phyloP scores from a whole-genome alignment of 1,140 invertebrate species.

The Magallana ariakensis region DNA sequence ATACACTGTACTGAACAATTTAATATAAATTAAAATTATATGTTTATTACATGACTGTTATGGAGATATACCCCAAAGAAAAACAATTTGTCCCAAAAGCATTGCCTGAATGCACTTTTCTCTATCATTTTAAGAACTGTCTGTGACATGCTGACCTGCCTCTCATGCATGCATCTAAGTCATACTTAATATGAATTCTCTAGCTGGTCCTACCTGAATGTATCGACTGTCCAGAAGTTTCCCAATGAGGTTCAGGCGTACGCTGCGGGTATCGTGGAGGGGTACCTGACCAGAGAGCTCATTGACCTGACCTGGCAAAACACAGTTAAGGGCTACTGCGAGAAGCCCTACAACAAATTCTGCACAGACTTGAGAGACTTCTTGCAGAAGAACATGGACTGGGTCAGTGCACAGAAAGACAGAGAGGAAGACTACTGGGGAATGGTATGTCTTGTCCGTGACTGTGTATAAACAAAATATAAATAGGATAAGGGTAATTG shows the following conservation, averaged over 20 bases:
- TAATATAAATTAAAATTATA: too few species aligned
- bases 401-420: conserved; percentile 82
- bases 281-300: conserved; percentile 82
- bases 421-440: conserved; percentile 86
- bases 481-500: too few species aligned
- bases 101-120: too few species aligned
- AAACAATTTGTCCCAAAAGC: too few species aligned
- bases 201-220: conserved; percentile 77
- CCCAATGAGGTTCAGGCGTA: conserved; percentile 87
- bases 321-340: conserved; percentile 84
- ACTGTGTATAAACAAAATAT: too few species aligned
- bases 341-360: conserved; percentile 82
- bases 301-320: conserved; percentile 91
- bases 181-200: background rate
- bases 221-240: conserved; percentile 68
- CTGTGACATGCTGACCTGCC: too few species aligned
- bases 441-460: conserved; percentile 82
- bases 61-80: too few species aligned
- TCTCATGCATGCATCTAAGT: too few species aligned
- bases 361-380: conserved; percentile 86
- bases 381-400: conserved; percentile 80
- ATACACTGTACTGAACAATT: too few species aligned
- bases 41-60: too few species aligned
- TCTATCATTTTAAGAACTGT: too few species aligned
- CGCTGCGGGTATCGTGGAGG: conserved; percentile 93